Evolutionary conservation across 2,113 vertebrate genomes (phyloP).

Genomic region (Madoqua kirkii): DNA sequence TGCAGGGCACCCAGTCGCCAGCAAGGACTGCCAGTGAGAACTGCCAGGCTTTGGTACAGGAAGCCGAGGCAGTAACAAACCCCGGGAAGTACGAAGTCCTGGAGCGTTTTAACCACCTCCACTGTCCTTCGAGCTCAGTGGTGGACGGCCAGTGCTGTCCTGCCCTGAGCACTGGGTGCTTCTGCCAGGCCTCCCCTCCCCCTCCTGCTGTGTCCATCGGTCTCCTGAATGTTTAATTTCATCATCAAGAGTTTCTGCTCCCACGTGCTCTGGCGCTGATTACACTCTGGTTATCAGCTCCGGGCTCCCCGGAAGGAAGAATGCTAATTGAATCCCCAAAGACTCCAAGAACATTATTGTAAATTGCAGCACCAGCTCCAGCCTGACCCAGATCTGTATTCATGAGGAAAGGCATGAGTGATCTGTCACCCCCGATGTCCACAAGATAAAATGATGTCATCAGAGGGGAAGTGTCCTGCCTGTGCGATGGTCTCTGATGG

Average conservation of each 20-base stretch:
- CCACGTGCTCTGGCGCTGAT: neutral
- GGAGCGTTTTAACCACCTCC: rapidly evolving
- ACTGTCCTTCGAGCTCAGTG: neutral
- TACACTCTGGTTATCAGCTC: neutral
- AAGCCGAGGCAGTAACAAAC: neutral
- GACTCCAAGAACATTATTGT: rapidly evolving
- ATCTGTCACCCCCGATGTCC: neutral
- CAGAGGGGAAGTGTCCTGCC: neutral
- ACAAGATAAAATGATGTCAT: rapidly evolving
- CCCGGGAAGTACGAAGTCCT: neutral
- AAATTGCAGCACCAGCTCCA: too few species aligned
- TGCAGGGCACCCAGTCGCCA: neutral
- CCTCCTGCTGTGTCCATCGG: rapidly evolving
- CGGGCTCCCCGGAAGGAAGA: rapidly evolving
- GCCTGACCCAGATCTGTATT: neutral
- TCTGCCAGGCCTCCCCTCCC: neutral
- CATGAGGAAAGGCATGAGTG: rapidly evolving
- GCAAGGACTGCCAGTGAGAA: too few species aligned
- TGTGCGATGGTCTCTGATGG: neutral
- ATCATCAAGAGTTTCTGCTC: neutral
- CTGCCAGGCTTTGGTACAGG: neutral
- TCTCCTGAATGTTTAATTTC: neutral
- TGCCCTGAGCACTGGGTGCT: rapidly evolving
- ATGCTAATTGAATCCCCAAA: neutral
- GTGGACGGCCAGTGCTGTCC: rapidly evolving